phyloP scores from a whole-genome alignment of 2,888 invertebrate genomes.

The Limnephilus auricula region DNA sequence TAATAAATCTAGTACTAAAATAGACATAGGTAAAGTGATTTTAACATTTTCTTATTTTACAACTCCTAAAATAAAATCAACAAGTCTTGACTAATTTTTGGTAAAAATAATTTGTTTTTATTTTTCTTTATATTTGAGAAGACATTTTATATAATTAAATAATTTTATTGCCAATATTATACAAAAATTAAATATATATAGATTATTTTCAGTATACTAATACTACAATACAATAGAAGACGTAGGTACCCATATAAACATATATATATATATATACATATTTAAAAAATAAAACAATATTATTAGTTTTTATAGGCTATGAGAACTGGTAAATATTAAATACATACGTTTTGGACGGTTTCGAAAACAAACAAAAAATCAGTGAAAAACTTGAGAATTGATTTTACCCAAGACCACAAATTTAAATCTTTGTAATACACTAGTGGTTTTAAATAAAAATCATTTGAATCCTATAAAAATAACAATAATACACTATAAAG shows the following conservation, averaged over 20 bases:
- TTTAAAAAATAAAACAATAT: neutral
- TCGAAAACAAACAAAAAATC: neutral
- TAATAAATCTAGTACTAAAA: neutral
- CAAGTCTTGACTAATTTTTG: conserved; percentile 54
- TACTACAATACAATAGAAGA: neutral
- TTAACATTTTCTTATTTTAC: neutral
- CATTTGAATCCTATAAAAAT: neutral
- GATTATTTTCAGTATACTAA: neutral
- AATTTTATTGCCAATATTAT: conserved; percentile 22
- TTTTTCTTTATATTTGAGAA: conserved; percentile 2
- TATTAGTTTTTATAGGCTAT: neutral
- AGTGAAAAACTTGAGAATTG: too few species aligned
- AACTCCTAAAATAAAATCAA: conserved; percentile 20
- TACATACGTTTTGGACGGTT: neutral
- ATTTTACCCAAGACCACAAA: neutral
- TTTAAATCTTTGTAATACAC: neutral
- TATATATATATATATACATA: neutral
- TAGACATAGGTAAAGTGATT: neutral
- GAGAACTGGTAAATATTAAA: neutral
- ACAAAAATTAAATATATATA: neutral
- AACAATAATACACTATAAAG: conserved; percentile 48
- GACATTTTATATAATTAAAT: conserved; percentile 13
- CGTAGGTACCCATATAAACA: neutral
- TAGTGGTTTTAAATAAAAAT: neutral
- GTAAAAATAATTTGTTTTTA: conserved; percentile 41